Evolutionary conservation across 2,797 vertebrate genomes (phyloP).

Genomic region (Eulemur albifrons): DNA sequence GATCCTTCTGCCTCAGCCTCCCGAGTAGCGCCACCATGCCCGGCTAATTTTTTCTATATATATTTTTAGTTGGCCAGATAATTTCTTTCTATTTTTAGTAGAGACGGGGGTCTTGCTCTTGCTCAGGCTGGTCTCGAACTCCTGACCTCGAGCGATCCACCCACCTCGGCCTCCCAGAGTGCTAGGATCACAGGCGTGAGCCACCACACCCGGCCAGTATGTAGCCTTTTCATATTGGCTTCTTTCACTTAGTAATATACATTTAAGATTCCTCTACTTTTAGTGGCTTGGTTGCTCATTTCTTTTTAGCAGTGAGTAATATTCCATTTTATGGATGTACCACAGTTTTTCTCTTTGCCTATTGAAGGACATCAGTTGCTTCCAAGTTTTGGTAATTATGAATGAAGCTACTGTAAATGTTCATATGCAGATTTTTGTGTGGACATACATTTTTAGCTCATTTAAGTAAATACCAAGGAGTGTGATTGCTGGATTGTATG

Average conservation of each 20-base stretch:
- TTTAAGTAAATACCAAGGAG: not conserved
- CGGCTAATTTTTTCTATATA: too few species aligned
- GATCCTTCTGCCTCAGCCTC: too few species aligned
- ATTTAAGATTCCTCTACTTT: not conserved
- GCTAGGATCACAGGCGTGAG: too few species aligned
- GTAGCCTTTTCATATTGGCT: not conserved
- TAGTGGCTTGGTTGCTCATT: not conserved
- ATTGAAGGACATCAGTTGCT: not conserved
- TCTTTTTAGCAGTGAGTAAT: not conserved
- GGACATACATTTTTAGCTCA: not conserved
- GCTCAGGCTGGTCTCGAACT: too few species aligned
- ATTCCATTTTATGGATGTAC: not conserved
- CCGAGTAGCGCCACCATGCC: too few species aligned
- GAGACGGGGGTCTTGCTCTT: too few species aligned
- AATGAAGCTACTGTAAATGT: not conserved
- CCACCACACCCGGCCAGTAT: not conserved
- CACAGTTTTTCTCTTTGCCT: not conserved
- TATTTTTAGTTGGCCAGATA: too few species aligned
- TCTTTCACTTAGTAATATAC: not conserved
- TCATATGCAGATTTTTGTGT: not conserved
- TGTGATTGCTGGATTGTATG: not conserved
- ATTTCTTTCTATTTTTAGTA: too few species aligned
- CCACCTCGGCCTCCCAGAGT: too few species aligned
- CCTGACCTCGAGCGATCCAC: too few species aligned
- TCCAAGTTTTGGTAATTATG: not conserved